A percentile compares a stretch with the other conserved stretches of the same genome.
These are phyloP conservation scores for Atherinomorus stipes DNA, from an alignment of 2,113 vertebrate genomes.

Conservation along the genomic window DNA sequence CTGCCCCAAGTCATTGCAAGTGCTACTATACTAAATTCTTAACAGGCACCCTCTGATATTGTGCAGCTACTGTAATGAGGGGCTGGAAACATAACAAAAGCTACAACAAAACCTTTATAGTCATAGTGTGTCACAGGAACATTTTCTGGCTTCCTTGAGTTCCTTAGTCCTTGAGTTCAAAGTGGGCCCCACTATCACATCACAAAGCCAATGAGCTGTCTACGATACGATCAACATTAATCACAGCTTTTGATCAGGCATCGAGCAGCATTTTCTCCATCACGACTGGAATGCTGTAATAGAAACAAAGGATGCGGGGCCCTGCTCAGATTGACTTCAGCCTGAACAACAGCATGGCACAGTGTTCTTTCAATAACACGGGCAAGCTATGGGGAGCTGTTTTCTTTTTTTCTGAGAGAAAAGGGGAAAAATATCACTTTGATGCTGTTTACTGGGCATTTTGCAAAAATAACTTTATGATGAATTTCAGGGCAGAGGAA, in stretches of 20 bases:
- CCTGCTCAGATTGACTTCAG: conserved; percentile 66
- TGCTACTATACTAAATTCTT: too few relatives aligned
- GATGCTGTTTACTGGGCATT: conserved; percentile 89
- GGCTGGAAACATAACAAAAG: conserved; percentile 24
- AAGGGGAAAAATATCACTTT: conserved; percentile 79
- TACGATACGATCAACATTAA: conserved; percentile 69
- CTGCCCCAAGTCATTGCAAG: too few relatives aligned
- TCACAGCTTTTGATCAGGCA: conserved; percentile 69
- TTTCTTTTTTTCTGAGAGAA: conserved; percentile 42
- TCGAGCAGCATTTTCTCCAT: conserved; percentile 54
- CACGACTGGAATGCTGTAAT: conserved; percentile 56
- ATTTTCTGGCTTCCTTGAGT: conserved; percentile 53
- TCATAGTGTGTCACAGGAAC: conserved; percentile 26
- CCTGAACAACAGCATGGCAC: conserved; percentile 58
- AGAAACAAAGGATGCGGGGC: conserved; percentile 59
- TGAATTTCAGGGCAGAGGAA: conserved; percentile 71
- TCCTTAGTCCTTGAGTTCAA: conserved; percentile 63
- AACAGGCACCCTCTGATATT: not conserved
- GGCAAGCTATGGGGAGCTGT: conserved; percentile 28
- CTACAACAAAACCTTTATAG: conserved; percentile 35
- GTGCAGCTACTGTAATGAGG: not conserved
- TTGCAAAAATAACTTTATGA: conserved; percentile 85
- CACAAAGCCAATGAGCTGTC: conserved; percentile 59
- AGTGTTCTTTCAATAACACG: conserved; percentile 38
- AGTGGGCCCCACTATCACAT: conserved; percentile 53